Evolutionary conservation across 92 coral and sea anemone genomes (phyloP), one percentile per base, ranked within the genome.

Genomic region (Parazoanthus atlanticus): DNA sequence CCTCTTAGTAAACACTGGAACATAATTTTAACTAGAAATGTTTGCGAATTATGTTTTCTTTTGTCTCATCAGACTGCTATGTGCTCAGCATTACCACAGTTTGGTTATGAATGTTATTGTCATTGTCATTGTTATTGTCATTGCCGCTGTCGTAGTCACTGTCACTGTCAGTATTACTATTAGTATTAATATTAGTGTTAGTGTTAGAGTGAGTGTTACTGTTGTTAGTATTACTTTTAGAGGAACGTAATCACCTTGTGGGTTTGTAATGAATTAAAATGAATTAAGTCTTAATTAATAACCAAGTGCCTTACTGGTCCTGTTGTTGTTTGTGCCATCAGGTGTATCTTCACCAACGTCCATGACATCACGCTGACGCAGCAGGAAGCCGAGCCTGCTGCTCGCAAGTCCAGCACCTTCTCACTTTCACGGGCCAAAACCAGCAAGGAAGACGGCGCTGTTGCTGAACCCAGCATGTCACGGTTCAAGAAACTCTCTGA

Each of bases 321-420:
- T 52, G 58, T 52, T 52, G 19, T 52, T 52, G 17, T 36, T 66
- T 90, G 36, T 90, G 12, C 29, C 56, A 17, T 13, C 32, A 95
- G 98, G 58, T 93, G 96, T 78, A 81, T 95, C 40, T 95, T 95
- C 65, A 88, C 90, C 28, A 93, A 90, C 86, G 89, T 95, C 0
- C 88, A 90, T 25, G 94, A 95, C 52, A 95, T 95, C 29, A 92
- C 79, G 21, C 85, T 95, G 19, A 87, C 64, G 29, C 98, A 93
- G 76, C 92, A 89, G 70, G 98, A 92, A 66, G 76, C 84, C 6
- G 94, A 91, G 64, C 34, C 91, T 8, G 64, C 90, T 0, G 78
- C 78, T 8, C 61, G 36, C 8, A 92, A 84, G 67, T 74, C 72
- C 40, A 92, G 90, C 76, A 23, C 83, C 64, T 49, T 92, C 41